phyloP scores from a whole-genome alignment of 2,797 vertebrate species.

The Silurus aristotelis region DNA sequence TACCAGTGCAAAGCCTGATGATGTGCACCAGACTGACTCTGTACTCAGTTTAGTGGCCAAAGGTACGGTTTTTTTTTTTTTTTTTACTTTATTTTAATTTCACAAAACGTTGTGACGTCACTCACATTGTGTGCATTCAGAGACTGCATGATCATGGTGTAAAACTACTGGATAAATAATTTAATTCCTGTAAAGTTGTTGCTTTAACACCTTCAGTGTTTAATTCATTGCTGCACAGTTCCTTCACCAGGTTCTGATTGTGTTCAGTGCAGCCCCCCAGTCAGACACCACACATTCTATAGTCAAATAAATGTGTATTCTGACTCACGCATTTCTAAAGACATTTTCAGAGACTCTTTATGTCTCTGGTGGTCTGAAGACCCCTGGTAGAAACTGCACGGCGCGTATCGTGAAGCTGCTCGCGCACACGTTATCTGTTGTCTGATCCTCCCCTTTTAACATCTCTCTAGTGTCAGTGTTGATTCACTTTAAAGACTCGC shows the following conservation, averaged over 20 bases:
- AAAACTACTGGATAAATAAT: not conserved
- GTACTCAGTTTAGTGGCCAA: conserved; percentile 78
- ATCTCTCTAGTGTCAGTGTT: conserved; percentile 73
- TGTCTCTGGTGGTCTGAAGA: not conserved
- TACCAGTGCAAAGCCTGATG: conserved; percentile 8
- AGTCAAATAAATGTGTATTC: not conserved
- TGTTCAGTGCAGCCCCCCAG: not conserved
- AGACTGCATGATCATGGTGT: too few relatives aligned
- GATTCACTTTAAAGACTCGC: conserved; percentile 77
- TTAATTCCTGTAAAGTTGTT: not conserved
- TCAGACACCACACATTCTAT: not conserved
- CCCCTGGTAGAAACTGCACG: not conserved
- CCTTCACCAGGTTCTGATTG: not conserved
- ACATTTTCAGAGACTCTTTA: not conserved
- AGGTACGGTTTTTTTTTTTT: conserved; percentile 63
- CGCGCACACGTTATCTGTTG: conserved; percentile 59
- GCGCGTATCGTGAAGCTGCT: conserved; percentile 26
- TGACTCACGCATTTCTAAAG: not conserved
- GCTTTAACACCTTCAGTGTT: not conserved
- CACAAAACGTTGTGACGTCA: not conserved
- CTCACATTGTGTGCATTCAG: not conserved
- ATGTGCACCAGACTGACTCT: conserved; percentile 67
- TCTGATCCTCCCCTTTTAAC: conserved; percentile 71
- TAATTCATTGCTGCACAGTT: not conserved
- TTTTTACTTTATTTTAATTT: not conserved